Evolutionary conservation across 2,888 invertebrate genomes (phyloP).

Genomic region (Oasisia sp.): DNA sequence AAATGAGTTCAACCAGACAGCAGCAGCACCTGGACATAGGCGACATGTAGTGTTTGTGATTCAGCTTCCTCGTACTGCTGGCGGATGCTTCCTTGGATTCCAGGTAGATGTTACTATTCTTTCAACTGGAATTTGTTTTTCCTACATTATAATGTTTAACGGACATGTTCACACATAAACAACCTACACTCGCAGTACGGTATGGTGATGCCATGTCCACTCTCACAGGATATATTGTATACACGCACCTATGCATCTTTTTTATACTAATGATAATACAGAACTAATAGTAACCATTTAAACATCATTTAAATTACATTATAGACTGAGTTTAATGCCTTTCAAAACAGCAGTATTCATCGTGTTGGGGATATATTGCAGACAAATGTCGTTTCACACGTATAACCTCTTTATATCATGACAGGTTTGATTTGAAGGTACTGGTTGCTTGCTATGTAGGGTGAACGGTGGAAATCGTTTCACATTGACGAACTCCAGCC

Average conservation of each 20-base stretch:
- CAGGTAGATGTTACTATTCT: slow-evolving; percentile 44
- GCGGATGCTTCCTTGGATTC: slow-evolving; percentile 56
- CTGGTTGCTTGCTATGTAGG: slow-evolving; percentile 39
- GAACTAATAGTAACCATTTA: too few relatives aligned
- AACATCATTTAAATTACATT: not conserved
- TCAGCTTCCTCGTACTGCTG: slow-evolving; percentile 53
- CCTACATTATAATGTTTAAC: too few relatives aligned
- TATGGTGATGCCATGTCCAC: too few relatives aligned
- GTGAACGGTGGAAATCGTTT: slow-evolving; percentile 54
- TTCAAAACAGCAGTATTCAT: too few relatives aligned
- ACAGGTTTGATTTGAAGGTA: not conserved
- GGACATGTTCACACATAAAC: too few relatives aligned
- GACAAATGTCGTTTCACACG: not conserved
- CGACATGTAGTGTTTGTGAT: slow-evolving; percentile 54
- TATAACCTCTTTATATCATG: too few relatives aligned
- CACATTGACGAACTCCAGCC: slow-evolving; percentile 53
- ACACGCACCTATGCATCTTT: not conserved
- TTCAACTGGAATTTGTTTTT: too few relatives aligned
- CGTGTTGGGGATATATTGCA: too few relatives aligned
- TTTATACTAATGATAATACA: too few relatives aligned
- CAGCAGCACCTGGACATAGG: not conserved
- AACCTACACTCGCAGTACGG: too few relatives aligned
- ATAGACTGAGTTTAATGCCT: not conserved
- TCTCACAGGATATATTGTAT: too few relatives aligned
- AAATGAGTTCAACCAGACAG: slow-evolving; percentile 44